Evolutionary conservation across 2,888 invertebrate genomes (phyloP).

Genomic region (Smittia sp.): DNA sequence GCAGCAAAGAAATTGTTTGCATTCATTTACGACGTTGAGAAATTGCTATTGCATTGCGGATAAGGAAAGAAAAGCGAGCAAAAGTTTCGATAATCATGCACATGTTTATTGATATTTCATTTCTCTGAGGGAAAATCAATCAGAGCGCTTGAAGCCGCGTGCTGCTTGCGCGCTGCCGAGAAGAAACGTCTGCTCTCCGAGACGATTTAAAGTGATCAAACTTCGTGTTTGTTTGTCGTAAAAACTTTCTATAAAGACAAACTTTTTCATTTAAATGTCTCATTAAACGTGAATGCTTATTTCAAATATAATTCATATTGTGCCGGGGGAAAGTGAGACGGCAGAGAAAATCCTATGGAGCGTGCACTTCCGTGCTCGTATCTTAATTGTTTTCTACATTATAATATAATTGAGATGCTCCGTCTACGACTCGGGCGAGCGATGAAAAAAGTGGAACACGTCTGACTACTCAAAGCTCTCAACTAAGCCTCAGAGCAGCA

Average conservation of each 20-base stretch:
- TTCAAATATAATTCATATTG: no score
- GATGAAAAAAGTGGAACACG: not conserved
- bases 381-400: constrained; percentile 3
- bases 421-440: not conserved
- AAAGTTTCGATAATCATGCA: not conserved
- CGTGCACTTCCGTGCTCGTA: not conserved
- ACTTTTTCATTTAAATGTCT: not conserved
- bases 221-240: constrained; percentile 5
- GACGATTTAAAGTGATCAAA: not conserved
- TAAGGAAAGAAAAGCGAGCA: not conserved
- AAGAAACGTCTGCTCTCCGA: not conserved
- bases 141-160: not conserved
- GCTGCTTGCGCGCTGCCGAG: not conserved
- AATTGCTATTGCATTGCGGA: not conserved
- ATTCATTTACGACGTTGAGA: not conserved
- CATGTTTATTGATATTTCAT: not conserved
- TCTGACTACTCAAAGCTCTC: not conserved
- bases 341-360: no score
- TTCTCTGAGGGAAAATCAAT: not conserved
- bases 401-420: not conserved
- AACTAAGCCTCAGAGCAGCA: not conserved
- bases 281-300: not conserved
- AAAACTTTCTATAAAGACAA: not conserved
- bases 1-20: constrained; percentile 4
- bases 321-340: no score